Evolutionary conservation across 2,113 vertebrate genomes (phyloP), one percentile per base, ranked within the genome.

Genomic region (Irena cyanogastra): DNA sequence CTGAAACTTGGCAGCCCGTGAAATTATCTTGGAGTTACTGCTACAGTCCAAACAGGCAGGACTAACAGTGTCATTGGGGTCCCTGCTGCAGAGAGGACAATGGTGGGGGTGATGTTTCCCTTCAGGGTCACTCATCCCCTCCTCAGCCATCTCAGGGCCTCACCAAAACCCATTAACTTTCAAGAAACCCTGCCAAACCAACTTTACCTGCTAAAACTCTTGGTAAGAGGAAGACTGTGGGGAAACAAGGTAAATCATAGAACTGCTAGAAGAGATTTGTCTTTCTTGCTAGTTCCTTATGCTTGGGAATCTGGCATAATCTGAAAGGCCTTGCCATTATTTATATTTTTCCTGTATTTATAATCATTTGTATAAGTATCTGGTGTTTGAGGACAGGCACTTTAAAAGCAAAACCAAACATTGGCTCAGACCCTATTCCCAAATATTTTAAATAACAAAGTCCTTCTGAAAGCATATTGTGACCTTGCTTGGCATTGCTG

Each of bases 391-490:
- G 84, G 63, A 94, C 82, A 94, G 42, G 30, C 84, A 72, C 52
- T 95, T 89, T 83, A 83, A 69, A 95, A 93, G 74, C 83, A 85
- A 90, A 95, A 70, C 35, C 88, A 97, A 97, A 96, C 85, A 89
- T 50, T 94, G 87, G 66, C 70, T 95, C 81, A 69, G 80, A 9
- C 9, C 23, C 0, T 83, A 65, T 61, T 82, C 49, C 83, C 85
- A 93, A 95, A 71, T 84, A 83, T 81, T 87, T 87, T 39, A 79
- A 92, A 93, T 65, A 91, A 35, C 47, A 18, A 80, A 88, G 78
- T 90, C 45, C 54, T 45, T 87, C 84, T 94, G 75, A 91, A 88
- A 90, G 47, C 4, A 2, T 41, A 21, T 41, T 50, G 47, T 83
- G 93, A 90, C 94, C 71, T 83, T 85, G 49, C 82, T 87, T 66